phyloP scores from a whole-genome alignment of 2,797 vertebrate genomes.

The Clarias platycephalus region DNA sequence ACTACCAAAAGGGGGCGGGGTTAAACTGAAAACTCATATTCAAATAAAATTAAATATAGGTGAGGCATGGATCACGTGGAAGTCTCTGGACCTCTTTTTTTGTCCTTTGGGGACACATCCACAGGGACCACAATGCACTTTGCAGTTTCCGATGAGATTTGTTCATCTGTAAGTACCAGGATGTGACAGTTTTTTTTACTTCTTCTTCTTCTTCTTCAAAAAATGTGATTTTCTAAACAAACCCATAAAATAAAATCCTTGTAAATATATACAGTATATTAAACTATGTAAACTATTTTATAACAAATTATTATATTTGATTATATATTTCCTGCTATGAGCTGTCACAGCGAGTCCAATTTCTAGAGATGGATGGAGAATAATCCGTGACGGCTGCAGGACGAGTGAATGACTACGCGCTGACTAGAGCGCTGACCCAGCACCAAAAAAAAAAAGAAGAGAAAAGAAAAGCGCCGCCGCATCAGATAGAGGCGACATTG shows the following conservation, averaged over 20 bases:
- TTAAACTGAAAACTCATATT: background rate
- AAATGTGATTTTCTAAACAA: no score
- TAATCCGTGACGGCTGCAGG: background rate
- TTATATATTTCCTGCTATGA: background rate
- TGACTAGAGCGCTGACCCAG: constrained; percentile 32
- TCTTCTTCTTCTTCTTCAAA: no score
- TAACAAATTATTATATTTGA: background rate
- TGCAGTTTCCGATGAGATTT: no score
- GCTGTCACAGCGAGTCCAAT: background rate
- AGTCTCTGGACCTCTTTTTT: background rate
- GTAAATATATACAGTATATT: no score
- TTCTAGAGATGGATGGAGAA: constrained; percentile 23
- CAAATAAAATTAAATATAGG: background rate
- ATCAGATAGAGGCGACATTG: constrained; percentile 87
- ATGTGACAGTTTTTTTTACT: no score
- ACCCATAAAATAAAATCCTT: no score
- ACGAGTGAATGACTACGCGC: background rate
- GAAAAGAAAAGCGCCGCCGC: constrained; percentile 30
- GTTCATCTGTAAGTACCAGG: no score
- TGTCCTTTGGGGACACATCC: no score
- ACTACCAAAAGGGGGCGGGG: background rate
- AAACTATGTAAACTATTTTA: background rate
- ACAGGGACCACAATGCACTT: no score
- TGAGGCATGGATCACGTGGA: background rate
- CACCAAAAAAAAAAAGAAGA: background rate